These are phyloP conservation scores for Geotrupes spiniger DNA, from an alignment of 2,888 invertebrate species.

Conservation along the genomic window DNA sequence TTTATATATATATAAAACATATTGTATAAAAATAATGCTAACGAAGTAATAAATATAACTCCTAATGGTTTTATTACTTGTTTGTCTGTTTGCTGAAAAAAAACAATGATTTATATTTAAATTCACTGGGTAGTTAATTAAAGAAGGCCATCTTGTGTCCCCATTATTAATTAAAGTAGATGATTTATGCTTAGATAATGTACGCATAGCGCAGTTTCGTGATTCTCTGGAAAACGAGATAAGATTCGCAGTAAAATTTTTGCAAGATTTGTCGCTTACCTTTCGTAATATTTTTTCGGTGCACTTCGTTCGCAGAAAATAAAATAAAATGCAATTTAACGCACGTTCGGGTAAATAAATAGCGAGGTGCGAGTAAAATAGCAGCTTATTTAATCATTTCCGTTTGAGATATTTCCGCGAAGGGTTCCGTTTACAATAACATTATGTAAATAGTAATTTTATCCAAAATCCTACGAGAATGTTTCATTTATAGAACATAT, in stretches of 20 bases:
- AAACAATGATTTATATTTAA: conserved; percentile 27
- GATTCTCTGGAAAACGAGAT: conserved; percentile 1
- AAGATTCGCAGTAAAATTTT: neutral
- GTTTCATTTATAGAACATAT: conserved; percentile 46
- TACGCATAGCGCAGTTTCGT: conserved; percentile 24
- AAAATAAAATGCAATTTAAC: too few relatives aligned
- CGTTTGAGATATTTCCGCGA: conserved; percentile 22
- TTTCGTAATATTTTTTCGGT: too few relatives aligned
- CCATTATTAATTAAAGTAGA: conserved; percentile 38
- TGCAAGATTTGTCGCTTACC: too few relatives aligned
- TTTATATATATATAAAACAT: too few relatives aligned
- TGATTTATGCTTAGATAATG: conserved; percentile 39
- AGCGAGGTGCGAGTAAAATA: conserved; percentile 1
- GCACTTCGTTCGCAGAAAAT: too few relatives aligned
- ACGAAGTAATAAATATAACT: too few relatives aligned
- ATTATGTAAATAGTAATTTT: conserved; percentile 45
- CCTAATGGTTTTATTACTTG: too few relatives aligned
- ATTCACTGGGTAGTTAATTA: conserved; percentile 34
- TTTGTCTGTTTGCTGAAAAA: neutral
- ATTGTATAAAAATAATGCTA: too few relatives aligned
- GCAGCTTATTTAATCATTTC: conserved; percentile 9
- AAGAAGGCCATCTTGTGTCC: conserved; percentile 34
- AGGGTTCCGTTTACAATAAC: conserved; percentile 34
- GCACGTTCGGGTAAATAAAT: too few relatives aligned
- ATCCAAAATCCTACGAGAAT: conserved; percentile 42